phyloP scores from a whole-genome alignment of 1,140 invertebrate genomes.

The Saccostrea cuccullata region DNA sequence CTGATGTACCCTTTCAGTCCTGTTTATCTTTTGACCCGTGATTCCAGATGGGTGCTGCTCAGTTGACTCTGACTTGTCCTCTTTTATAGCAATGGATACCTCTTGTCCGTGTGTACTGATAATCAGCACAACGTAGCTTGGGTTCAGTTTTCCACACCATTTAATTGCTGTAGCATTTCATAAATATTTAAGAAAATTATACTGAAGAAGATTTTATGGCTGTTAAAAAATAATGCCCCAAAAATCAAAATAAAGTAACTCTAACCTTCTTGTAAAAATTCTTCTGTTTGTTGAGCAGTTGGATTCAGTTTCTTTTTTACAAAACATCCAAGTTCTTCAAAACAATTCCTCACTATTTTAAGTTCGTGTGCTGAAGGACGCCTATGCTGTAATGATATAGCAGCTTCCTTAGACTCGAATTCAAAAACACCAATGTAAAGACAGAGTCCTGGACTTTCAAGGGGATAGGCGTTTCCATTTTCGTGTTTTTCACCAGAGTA shows the following conservation, averaged over 20 bases:
- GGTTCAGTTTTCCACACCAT: slow-evolving; percentile 11
- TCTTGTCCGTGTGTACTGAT: slow-evolving; percentile 10
- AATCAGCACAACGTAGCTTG: neutral
- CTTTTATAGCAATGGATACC: neutral
- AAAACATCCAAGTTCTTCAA: neutral
- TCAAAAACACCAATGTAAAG: neutral
- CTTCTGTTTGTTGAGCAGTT: neutral
- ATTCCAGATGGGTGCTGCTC: neutral
- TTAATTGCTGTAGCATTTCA: neutral
- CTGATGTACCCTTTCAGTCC: slow-evolving; percentile 1
- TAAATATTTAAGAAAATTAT: too few species aligned
- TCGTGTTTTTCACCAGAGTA: neutral
- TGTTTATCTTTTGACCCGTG: neutral
- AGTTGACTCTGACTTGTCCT: neutral
- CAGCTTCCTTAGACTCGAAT: neutral
- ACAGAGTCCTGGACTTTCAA: neutral
- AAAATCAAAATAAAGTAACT: neutral
- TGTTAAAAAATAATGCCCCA: too few species aligned
- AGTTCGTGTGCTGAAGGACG: neutral
- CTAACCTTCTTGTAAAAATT: slow-evolving; percentile 26
- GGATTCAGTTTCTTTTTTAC: neutral
- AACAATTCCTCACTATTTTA: neutral
- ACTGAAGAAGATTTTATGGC: too few species aligned
- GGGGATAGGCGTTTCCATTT: neutral
- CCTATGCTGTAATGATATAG: neutral